These are phyloP conservation scores for Dascyllus trimaculatus DNA, from an alignment of 2,113 vertebrate species.

Conservation along the genomic window DNA sequence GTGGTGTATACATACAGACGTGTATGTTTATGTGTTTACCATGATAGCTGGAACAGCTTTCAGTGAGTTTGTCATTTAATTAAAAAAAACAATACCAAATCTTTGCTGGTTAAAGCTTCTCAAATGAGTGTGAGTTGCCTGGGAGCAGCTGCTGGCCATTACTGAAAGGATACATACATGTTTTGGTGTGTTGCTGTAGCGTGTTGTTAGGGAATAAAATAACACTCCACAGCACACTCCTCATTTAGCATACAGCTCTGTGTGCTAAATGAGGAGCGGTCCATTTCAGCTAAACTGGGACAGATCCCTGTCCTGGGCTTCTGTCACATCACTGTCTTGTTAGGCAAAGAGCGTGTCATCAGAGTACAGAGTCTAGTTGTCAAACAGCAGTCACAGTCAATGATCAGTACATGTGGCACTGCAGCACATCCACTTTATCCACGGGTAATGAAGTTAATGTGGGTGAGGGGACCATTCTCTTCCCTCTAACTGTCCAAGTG, in stretches of 20 bases:
- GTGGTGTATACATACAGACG: too few relatives aligned
- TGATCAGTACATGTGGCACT: not conserved
- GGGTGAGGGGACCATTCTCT: not conserved
- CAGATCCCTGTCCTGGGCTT: slow-evolving; percentile 1
- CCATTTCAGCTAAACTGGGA: not conserved
- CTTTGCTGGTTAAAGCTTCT: not conserved
- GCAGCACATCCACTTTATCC: slow-evolving; percentile 4
- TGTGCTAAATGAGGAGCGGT: not conserved
- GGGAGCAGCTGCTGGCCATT: not conserved
- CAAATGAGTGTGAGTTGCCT: not conserved
- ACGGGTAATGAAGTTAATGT: slow-evolving; percentile 11
- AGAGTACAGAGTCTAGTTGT: not conserved
- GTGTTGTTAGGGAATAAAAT: not conserved
- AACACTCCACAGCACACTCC: not conserved
- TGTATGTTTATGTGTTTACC: too few relatives aligned
- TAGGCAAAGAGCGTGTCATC: not conserved
- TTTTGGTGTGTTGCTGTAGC: not conserved
- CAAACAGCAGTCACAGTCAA: not conserved
- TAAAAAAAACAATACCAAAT: not conserved
- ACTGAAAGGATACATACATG: not conserved
- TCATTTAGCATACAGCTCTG: not conserved
- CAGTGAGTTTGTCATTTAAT: too few relatives aligned
- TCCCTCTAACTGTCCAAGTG: not conserved
- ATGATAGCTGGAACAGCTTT: too few relatives aligned
- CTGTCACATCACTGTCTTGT: not conserved